Conservation (phyloP, 2,888 invertebrate genomes). For the Drosophila koepferae region DNA sequence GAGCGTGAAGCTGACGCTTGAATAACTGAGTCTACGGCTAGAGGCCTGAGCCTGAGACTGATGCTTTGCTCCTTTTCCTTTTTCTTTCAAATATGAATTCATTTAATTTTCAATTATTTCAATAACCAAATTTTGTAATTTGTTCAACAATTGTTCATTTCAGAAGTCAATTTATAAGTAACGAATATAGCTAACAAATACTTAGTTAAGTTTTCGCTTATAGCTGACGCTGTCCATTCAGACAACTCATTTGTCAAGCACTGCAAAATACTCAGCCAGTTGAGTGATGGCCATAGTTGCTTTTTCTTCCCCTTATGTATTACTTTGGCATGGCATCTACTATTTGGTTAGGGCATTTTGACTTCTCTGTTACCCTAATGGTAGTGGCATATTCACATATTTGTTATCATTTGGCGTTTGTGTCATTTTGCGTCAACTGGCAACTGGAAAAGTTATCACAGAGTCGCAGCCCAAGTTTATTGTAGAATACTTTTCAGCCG, state of each 20-base stretch:
- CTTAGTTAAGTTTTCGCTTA: background rate
- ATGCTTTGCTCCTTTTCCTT: no score
- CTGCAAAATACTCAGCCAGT: background rate
- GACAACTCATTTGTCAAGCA: constrained; percentile 3
- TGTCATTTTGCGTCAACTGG: constrained; percentile 47
- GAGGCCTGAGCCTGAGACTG: no score
- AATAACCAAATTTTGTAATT: no score
- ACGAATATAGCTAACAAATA: background rate
- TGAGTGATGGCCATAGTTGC: background rate
- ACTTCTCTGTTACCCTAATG: background rate
- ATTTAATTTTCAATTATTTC: no score
- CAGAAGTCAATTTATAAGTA: background rate
- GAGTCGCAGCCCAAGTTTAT: constrained; percentile 61
- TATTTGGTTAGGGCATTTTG: constrained; percentile 20
- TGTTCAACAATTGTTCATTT: background rate
- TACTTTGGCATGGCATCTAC: no score
- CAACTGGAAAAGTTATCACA: constrained; percentile 65
- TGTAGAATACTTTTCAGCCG: constrained; percentile 48
- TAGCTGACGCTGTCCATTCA: background rate
- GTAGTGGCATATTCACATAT: constrained; percentile 7
- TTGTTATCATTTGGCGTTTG: constrained; percentile 46
- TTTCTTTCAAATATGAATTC: no score
- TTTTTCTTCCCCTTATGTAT: background rate
- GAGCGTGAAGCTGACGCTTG: no score
- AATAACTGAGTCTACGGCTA: no score